Evolutionary conservation across 1,140 invertebrate species (phyloP), one percentile per base, ranked within the genome.

Genomic region (Agraylea sexmaculata): DNA sequence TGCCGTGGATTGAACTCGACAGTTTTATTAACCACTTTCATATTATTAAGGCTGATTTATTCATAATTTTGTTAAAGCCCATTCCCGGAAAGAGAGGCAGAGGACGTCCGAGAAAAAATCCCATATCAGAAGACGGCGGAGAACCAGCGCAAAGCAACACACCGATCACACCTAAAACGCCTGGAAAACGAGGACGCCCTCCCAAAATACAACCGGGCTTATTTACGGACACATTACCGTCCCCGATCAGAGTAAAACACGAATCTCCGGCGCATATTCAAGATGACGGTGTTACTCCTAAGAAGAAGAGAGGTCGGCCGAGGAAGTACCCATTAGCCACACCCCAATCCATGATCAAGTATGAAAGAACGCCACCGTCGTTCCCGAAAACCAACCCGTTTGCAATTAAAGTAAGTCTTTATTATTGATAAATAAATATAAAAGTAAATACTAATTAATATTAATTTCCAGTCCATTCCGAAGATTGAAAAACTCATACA

Each of bases 61-160:
- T 12, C n/a, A 25, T 8, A 25, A 25, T 25, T 25, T 25, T 12
- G 7, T 25, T 8, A 10, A 34, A 43, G 13, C 12, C 40, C 18
- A 15, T 36, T 1, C 34, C 53, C n/a, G 41, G 47, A 20, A 51
- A 50, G 17, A 43, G 56, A 29, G 61, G 61, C 29, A 50, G 62
- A 3, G 62, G 62, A 2, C 52, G 62, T 1, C 62, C 62, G 6
- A 49, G 58, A 19, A 65, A 65, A 33, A 12, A 22, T 10, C 37
- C 43, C 1, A 18, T 41, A 7, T 16, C 37, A 12, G 34, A 40
- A 13, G 23, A 5, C 6, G 6, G 10, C 15, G 15, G 4, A 4
- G 20, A 19, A 1, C 16, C 10, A 1, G 2, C 30, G 16, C n/a
- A 34, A n/a, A 19, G 10, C 15, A 22, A 16, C 20, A 23, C 28